Evolutionary conservation across 2,888 invertebrate species (phyloP).

Genomic region (Drosophila multiciliata): DNA sequence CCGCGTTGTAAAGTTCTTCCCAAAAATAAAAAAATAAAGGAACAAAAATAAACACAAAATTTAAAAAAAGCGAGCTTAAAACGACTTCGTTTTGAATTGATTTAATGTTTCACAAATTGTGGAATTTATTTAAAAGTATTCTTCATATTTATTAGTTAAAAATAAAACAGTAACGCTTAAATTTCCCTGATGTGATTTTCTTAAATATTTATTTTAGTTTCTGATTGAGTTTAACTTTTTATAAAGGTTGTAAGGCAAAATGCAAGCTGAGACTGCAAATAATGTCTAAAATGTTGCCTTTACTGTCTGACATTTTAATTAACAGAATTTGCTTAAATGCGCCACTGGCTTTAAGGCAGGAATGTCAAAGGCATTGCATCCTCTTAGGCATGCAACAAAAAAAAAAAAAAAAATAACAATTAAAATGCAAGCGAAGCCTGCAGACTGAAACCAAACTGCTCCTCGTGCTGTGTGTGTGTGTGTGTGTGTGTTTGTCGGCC

Average conservation of each 20-base stretch:
- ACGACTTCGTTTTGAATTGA: not conserved
- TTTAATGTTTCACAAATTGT: not conserved
- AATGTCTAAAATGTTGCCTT: slow-evolving; percentile 7
- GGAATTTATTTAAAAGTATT: not conserved
- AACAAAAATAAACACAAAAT: slow-evolving; percentile 5
- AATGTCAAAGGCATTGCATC: slow-evolving; percentile 22
- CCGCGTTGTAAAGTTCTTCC: slow-evolving; percentile 16
- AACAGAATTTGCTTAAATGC: slow-evolving; percentile 25
- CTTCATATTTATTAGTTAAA: not conserved
- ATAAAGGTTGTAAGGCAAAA: not conserved
- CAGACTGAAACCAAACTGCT: slow-evolving; percentile 28
- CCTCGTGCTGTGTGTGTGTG: slow-evolving; percentile 11
- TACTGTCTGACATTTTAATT: slow-evolving; percentile 36
- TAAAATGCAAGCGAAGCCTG: slow-evolving; percentile 51
- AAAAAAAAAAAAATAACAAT: slow-evolving; percentile 64
- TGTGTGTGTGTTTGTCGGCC: slow-evolving; percentile 23
- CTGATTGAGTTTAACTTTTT: not conserved
- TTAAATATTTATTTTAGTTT: not conserved
- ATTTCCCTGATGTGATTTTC: not conserved
- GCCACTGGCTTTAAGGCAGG: slow-evolving; percentile 26
- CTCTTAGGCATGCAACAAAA: slow-evolving; percentile 45
- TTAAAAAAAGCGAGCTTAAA: slow-evolving; percentile 5
- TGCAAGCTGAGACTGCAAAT: not conserved
- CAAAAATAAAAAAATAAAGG: slow-evolving; percentile 3
- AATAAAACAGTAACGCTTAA: not conserved